Evolutionary conservation across 2,888 invertebrate genomes (phyloP).

Genomic region (Rhagonycha fulva): DNA sequence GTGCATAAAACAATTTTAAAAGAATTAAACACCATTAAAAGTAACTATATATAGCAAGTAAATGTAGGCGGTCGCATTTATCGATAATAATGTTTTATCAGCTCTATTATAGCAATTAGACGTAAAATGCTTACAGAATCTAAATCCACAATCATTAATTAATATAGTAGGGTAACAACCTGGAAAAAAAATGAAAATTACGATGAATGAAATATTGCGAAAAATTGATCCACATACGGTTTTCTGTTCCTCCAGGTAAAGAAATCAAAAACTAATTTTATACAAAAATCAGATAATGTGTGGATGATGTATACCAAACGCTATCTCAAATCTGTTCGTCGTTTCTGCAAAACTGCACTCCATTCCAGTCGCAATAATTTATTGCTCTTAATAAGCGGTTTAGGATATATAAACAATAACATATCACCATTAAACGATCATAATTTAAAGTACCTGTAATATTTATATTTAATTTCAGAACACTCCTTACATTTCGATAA

Average conservation of each 20-base stretch:
- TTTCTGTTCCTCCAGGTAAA: neutral
- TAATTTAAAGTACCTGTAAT: neutral
- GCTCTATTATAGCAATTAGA: neutral
- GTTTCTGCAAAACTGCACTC: constrained; percentile 14
- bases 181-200: neutral
- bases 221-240: neutral
- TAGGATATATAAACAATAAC: constrained; percentile 4
- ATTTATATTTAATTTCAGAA: neutral
- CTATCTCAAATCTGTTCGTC: neutral
- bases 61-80: neutral
- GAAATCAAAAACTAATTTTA: neutral
- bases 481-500: neutral
- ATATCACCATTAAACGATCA: neutral
- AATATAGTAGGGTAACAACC: too few relatives aligned
- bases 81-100: neutral
- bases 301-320: neutral
- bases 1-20: neutral
- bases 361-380: constrained; percentile 13
- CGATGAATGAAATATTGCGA: neutral
- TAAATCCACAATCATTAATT: neutral
- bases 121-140: neutral
- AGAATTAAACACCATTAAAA: too few relatives aligned
- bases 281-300: neutral
- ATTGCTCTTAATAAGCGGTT: constrained; percentile 23
- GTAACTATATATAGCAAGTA: too few relatives aligned